Evolutionary conservation across 2,113 vertebrate species (phyloP).

Genomic region (Hyla sarda): DNA sequence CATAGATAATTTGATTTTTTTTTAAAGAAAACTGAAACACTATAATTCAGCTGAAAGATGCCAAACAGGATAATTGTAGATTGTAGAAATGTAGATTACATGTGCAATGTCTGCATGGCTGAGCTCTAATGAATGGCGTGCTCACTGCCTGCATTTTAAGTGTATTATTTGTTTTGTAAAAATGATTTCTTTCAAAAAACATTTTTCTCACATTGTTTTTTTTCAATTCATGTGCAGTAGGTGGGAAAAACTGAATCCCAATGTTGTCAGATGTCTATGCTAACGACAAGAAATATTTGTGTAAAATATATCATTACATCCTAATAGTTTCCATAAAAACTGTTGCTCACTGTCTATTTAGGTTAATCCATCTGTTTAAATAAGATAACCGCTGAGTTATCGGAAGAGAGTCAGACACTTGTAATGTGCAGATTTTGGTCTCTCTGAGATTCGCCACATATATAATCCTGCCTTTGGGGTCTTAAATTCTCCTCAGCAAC

Average conservation of each 20-base stretch:
- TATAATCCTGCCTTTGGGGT: neutral
- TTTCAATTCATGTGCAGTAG: neutral
- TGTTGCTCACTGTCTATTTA: neutral
- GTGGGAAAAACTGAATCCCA: neutral
- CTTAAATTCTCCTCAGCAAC: neutral
- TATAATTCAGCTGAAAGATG: neutral
- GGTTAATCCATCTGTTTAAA: neutral
- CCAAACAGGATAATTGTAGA: neutral
- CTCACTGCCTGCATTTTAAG: neutral
- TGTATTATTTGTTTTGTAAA: neutral
- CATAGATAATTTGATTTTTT: neutral
- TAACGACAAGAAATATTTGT: neutral
- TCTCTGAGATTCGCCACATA: neutral
- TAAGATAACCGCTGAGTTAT: neutral
- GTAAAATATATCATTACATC: neutral
- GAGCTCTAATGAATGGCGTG: neutral
- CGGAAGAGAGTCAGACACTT: neutral
- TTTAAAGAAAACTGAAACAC: neutral
- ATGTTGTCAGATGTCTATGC: neutral
- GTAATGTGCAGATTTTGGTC: neutral
- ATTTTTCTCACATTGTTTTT: neutral
- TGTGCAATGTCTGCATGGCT: neutral
- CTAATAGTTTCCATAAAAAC: neutral
- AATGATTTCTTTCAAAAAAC: neutral
- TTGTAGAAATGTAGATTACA: neutral